Conservation (phyloP, 2,888 invertebrate species). For the Orthosia gracilis region DNA sequence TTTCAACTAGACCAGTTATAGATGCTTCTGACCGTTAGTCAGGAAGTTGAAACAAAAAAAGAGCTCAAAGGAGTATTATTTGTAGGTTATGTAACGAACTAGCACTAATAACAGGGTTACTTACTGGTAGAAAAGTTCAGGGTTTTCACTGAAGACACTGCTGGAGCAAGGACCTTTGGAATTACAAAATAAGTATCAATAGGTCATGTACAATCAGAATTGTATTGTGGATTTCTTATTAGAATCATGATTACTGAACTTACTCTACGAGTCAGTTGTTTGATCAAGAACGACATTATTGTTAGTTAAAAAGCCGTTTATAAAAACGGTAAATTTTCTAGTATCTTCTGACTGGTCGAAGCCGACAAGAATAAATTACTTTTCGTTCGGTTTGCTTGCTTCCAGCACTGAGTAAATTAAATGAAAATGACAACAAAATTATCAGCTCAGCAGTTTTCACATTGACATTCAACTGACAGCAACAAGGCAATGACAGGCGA, state of each 20-base stretch:
- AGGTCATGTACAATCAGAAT: not conserved
- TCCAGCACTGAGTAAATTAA: not conserved
- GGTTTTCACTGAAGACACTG: slow-evolving; percentile 74
- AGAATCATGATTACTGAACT: slow-evolving; percentile 44
- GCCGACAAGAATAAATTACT: not conserved
- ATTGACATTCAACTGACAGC: too few relatives aligned
- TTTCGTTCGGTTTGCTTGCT: not conserved
- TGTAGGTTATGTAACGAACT: slow-evolving; percentile 68
- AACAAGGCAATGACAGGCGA: not conserved
- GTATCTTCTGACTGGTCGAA: slow-evolving; percentile 12
- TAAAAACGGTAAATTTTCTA: not conserved
- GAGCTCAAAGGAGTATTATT: not conserved
- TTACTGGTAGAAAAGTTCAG: slow-evolving; percentile 84
- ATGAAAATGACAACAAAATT: slow-evolving; percentile 10
- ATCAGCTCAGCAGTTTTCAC: too few relatives aligned
- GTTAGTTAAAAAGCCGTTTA: not conserved
- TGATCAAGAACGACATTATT: slow-evolving; percentile 82
- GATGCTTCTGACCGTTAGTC: not conserved
- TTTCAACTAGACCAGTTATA: too few relatives aligned
- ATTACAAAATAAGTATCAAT: slow-evolving; percentile 27
- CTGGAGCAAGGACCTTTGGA: slow-evolving; percentile 78
- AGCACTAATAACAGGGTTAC: slow-evolving; percentile 59
- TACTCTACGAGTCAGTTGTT: slow-evolving; percentile 80
- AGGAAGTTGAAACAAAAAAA: not conserved
- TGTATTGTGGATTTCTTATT: not conserved